A percentile compares a stretch with the other conserved stretches of the same genome.
phyloP scores from a whole-genome alignment of 2,113 vertebrate species.

The Hypocryptadius cinnamomeus region DNA sequence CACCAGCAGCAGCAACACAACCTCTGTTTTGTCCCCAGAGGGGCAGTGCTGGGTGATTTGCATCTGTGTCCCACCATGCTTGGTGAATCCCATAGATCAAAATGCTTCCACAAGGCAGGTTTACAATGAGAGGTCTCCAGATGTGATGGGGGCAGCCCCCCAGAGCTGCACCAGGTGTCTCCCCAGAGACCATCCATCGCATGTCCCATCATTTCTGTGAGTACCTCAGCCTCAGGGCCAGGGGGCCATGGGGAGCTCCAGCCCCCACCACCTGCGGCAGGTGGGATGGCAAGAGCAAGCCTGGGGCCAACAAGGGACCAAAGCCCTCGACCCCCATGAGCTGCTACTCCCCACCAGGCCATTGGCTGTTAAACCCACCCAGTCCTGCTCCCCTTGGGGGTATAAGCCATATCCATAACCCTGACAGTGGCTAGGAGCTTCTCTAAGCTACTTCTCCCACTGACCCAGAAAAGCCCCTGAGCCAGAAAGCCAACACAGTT shows the following conservation, averaged over 20 bases:
- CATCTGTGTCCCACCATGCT: not conserved
- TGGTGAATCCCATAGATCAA: not conserved
- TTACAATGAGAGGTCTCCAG: not conserved
- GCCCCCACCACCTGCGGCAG: not conserved
- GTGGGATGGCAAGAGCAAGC: not conserved
- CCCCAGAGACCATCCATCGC: fast-evolving
- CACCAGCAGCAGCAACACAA: not conserved
- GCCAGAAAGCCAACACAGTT: not conserved
- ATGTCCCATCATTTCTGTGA: fast-evolving
- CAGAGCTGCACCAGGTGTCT: not conserved
- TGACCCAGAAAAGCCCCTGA: not conserved
- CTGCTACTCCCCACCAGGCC: not conserved
- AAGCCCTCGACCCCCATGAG: fast-evolving
- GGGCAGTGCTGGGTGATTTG: not conserved
- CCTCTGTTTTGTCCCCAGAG: not conserved
- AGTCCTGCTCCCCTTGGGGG: fast-evolving
- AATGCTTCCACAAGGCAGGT: not conserved
- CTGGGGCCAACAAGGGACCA: not conserved
- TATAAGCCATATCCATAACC: slow-evolving; percentile 11
- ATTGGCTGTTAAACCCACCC: not conserved
- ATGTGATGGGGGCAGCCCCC: not conserved
- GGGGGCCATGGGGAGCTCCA: not conserved
- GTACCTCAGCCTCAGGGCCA: fast-evolving
- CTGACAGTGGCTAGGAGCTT: not conserved
- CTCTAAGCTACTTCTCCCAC: not conserved